A percentile compares a stretch with the other conserved stretches of the same genome.
Evolutionary conservation across 2,797 vertebrate species (phyloP).

Genomic region (Platyrinchus mystaceus): DNA sequence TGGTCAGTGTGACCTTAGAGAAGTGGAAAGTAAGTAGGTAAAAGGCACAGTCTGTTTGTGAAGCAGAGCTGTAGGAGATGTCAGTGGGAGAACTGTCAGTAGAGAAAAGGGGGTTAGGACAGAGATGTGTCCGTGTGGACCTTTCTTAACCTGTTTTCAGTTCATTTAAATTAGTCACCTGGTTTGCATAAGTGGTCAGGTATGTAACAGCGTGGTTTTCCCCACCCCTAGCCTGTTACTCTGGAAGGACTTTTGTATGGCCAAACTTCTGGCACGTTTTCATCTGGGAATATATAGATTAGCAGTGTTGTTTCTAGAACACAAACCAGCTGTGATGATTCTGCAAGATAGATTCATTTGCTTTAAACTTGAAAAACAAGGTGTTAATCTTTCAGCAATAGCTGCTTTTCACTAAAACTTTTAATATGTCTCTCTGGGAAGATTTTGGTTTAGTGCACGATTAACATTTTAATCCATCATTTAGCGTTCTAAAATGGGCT

Average conservation of each 20-base stretch:
- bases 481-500: not conserved
- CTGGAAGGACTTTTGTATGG: not conserved
- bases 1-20: not conserved
- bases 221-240: not conserved
- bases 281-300: not conserved
- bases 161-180: not conserved
- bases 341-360: not conserved
- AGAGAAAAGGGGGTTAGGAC: not conserved
- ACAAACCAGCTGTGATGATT: not conserved
- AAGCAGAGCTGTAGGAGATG: not conserved
- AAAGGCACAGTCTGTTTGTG: not conserved
- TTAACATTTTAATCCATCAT: not conserved
- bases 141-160: not conserved
- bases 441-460: not conserved
- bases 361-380: constrained; percentile 34
- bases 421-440: not conserved
- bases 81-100: not conserved
- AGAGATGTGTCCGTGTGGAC: not conserved
- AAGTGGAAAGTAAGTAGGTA: not conserved
- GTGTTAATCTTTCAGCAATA: not conserved
- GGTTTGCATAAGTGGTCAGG: not conserved
- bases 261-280: not conserved
- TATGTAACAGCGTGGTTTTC: not conserved
- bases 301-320: not conserved
- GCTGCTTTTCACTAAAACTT: not conserved